Conservation (phyloP, 2,113 vertebrate species). For the Perognathus longimembris region DNA sequence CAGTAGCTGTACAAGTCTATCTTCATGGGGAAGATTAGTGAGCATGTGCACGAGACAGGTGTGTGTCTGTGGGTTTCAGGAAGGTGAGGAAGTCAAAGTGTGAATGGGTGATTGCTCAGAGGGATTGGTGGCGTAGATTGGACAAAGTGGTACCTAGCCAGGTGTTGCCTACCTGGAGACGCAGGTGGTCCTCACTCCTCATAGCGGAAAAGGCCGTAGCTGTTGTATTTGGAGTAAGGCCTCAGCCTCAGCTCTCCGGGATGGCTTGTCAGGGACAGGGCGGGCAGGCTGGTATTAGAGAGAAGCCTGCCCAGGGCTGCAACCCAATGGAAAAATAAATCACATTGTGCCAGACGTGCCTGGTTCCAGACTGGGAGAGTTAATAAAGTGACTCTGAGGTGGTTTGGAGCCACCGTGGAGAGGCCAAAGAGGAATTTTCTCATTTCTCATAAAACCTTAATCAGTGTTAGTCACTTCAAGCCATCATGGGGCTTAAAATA, state of each 20-base stretch:
- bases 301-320: slow-evolving; percentile 44
- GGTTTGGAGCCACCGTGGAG: slow-evolving; percentile 79
- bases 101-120: accelerated
- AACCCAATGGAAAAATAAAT: slow-evolving; percentile 81
- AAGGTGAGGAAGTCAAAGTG: background rate
- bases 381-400: slow-evolving; percentile 83
- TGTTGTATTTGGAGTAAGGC: background rate
- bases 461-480: slow-evolving; percentile 82
- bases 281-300: slow-evolving; percentile 54
- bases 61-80: no score
- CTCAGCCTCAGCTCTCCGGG: background rate
- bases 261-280: background rate
- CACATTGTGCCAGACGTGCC: slow-evolving; percentile 45
- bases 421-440: slow-evolving; percentile 71
- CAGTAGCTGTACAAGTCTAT: no score
- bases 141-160: background rate
- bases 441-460: slow-evolving; percentile 83
- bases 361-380: slow-evolving; percentile 76
- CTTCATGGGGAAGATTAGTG: background rate
- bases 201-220: background rate
- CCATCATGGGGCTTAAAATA: slow-evolving; percentile 83
- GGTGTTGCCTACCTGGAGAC: background rate
- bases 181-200: background rate
- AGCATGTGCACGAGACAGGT: background rate
- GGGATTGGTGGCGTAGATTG: background rate